Evolutionary conservation across 2,888 invertebrate species (phyloP).

Genomic region (Melanostoma mellinum): DNA sequence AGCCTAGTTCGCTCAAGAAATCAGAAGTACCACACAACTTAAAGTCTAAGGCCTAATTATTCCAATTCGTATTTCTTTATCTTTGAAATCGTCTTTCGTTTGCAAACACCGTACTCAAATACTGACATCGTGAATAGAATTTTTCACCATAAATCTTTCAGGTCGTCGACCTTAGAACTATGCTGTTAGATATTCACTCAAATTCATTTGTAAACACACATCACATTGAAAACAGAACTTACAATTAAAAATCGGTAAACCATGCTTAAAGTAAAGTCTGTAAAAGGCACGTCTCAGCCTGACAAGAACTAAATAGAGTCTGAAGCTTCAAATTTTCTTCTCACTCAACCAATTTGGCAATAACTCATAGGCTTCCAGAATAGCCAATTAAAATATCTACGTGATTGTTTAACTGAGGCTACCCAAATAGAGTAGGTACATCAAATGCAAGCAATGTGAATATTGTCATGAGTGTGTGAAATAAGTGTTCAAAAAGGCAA

Average conservation of each 20-base stretch:
- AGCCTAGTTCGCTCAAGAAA: too few species aligned
- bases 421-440: constrained; percentile 42
- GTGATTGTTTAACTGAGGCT: constrained; percentile 30
- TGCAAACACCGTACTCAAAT: too few species aligned
- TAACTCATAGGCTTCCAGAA: constrained; percentile 1
- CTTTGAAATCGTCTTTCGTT: too few species aligned
- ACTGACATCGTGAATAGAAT: constrained; percentile 26
- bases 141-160: not conserved
- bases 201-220: not conserved
- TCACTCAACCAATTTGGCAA: constrained; percentile 25
- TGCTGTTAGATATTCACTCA: constrained; percentile 30
- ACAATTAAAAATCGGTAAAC: constrained; percentile 37
- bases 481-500: not conserved
- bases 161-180: constrained; percentile 13
- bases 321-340: constrained; percentile 40
- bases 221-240: constrained; percentile 18
- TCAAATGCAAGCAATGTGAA: constrained; percentile 36
- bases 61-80: too few species aligned
- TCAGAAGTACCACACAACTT: too few species aligned
- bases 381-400: constrained; percentile 44
- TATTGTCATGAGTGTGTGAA: constrained; percentile 59
- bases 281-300: constrained; percentile 38
- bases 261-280: constrained; percentile 19
- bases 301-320: constrained; percentile 43
- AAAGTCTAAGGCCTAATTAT: too few species aligned